Conservation (phyloP, 1,140 invertebrate genomes). For the Philopotamus ludificatus region DNA sequence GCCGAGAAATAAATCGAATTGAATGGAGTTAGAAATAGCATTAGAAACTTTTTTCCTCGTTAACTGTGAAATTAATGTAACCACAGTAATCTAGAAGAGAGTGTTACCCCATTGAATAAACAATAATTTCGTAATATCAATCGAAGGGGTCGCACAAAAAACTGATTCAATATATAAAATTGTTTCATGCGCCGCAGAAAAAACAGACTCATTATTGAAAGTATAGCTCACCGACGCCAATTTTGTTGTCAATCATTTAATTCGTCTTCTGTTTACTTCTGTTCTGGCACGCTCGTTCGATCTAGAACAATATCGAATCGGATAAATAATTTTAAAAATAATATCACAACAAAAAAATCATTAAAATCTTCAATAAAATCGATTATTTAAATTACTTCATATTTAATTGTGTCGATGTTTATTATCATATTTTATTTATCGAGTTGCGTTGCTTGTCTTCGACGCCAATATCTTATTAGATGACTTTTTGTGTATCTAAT, state of each 20-base stretch:
- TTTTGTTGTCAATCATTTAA: slow-evolving; percentile 36
- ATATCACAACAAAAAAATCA: no score
- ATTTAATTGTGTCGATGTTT: not conserved
- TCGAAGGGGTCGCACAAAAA: slow-evolving; percentile 18
- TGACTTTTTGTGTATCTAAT: slow-evolving; percentile 24
- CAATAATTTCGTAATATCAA: slow-evolving; percentile 28
- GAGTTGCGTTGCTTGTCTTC: not conserved
- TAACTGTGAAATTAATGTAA: slow-evolving; percentile 21
- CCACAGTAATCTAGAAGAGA: slow-evolving; percentile 16
- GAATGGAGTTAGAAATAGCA: slow-evolving; percentile 5
- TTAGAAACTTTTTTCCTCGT: slow-evolving; percentile 17
- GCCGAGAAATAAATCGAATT: not conserved
- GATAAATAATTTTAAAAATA: no score
- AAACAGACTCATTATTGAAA: slow-evolving; percentile 37
- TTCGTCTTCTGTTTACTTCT: slow-evolving; percentile 14
- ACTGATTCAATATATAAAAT: slow-evolving; percentile 20
- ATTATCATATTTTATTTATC: not conserved
- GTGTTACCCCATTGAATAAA: slow-evolving; percentile 24
- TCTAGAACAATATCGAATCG: no score
- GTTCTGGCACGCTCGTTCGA: not conserved
- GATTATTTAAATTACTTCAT: not conserved
- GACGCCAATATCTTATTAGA: no score
- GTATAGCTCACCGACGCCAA: slow-evolving; percentile 24
- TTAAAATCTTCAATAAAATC: not conserved
- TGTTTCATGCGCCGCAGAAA: slow-evolving; percentile 14